Evolutionary conservation across 2,113 vertebrate genomes (phyloP), one percentile per base, ranked within the genome.

Genomic region (Leiothrix lutea): DNA sequence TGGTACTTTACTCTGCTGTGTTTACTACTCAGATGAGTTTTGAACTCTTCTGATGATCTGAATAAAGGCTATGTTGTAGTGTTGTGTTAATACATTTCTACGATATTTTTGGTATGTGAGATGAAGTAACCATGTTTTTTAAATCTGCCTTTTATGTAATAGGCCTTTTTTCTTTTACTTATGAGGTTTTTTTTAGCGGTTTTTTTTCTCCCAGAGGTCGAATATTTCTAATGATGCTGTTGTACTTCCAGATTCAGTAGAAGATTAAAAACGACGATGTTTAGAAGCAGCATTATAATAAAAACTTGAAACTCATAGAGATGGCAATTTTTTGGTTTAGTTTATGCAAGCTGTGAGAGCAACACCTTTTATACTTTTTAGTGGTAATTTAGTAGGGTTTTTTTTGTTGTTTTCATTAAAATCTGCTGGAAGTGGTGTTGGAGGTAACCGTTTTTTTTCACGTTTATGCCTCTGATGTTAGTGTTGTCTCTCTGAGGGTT

Each of bases 151-250:
- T 83, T 88, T 70, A 77, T 33, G 14, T 61, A 73, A 35, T 70
- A 50, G 33, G 11, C 5, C 19, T 77, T 4, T 8, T 62, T 66
- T 65, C 29, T 64, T 40, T 12, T 47, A 18, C 8, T 61, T 73
- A 36, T 24, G 10, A 15, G 6, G 50, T 40, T 58, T 53, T 53
- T n/a, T 48, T 15, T 14, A 12, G 24, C 12, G 0, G 7, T 25
- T 8, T 56, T 61, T 66, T 58, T 48, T 5, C 2, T 12, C 17
- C 14, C 13, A 16, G 44, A 24, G 35, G 17, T 6, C 3, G 8
- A 62, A 10, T 44, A 25, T n/a, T 74, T 72, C 40, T 29, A 42
- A 18, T 1, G 7, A 10, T 81, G 57, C 14, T 0, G 0, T 28
- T 77, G 14, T 36, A 19, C 8, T 88, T 95, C 44, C 31, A 56